Evolutionary conservation across 2,113 vertebrate species (phyloP).

Genomic region (Motacilla tschutschensis): DNA sequence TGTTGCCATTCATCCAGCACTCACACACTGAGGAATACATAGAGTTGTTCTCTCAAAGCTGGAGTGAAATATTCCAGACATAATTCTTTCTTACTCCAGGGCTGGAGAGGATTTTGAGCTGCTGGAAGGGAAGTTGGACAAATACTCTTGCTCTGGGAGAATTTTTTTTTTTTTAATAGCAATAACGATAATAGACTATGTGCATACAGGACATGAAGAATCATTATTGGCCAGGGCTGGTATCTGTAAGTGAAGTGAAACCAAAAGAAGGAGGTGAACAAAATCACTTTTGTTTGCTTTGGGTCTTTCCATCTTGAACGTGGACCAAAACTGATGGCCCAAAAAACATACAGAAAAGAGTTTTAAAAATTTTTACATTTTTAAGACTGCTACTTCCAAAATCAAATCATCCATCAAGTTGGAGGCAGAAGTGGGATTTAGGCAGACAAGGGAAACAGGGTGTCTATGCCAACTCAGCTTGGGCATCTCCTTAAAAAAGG

Average conservation of each 20-base stretch:
- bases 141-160: not conserved
- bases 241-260: not conserved
- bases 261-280: not conserved
- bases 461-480: not conserved
- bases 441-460: fast-evolving
- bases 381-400: not conserved
- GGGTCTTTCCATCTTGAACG: not conserved
- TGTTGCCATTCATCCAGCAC: slow-evolving; percentile 47
- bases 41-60: slow-evolving; percentile 52
- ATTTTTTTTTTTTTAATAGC: not conserved
- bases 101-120: not conserved
- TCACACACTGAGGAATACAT: slow-evolving; percentile 39
- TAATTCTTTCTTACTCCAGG: slow-evolving; percentile 38
- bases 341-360: not conserved
- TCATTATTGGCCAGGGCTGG: not conserved
- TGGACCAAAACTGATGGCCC: not conserved
- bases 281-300: not conserved
- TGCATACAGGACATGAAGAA: not conserved
- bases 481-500: not conserved
- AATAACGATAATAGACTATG: not conserved
- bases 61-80: slow-evolving; percentile 57
- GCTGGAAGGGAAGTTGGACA: slow-evolving; percentile 33
- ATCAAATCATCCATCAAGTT: not conserved
- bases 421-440: not conserved
- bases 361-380: not conserved